Percentiles rank a stretch among this genome's conserved stretches.
Evolutionary conservation across 2,888 invertebrate species (phyloP).

Genomic region (Pelosia muscerda): DNA sequence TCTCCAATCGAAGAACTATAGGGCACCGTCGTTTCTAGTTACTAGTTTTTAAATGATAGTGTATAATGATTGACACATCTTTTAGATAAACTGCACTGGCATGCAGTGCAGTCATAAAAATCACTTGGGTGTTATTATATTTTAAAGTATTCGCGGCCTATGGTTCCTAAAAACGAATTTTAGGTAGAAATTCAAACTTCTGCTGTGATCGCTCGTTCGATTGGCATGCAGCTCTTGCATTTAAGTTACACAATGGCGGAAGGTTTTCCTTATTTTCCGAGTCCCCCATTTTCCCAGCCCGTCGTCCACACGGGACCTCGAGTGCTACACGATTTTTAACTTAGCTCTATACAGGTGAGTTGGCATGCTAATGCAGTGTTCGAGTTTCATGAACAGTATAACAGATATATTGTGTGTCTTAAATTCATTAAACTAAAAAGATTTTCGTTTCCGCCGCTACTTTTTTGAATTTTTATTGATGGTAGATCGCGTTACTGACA

Average conservation of each 20-base stretch:
- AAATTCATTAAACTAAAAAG: conserved; percentile 54
- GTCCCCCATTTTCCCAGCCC: conserved; percentile 62
- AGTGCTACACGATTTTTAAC: conserved; percentile 82
- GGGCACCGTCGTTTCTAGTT: not conserved
- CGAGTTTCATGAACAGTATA: conserved; percentile 53
- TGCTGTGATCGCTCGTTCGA: conserved; percentile 56
- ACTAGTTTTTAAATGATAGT: not conserved
- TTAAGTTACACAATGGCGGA: conserved; percentile 64
- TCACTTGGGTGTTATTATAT: conserved; percentile 45
- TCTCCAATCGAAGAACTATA: too few species aligned
- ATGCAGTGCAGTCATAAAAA: conserved; percentile 56
- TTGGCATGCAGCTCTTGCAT: conserved; percentile 64
- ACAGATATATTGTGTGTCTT: conserved; percentile 40
- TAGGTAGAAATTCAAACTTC: conserved; percentile 55
- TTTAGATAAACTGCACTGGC: conserved; percentile 53
- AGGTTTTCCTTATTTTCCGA: conserved; percentile 70
- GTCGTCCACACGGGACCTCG: conserved; percentile 67
- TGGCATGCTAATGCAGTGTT: conserved; percentile 70
- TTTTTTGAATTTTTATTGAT: conserved; percentile 22
- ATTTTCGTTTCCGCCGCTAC: conserved; percentile 24
- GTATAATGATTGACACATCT: too few species aligned
- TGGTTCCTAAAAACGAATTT: conserved; percentile 45
- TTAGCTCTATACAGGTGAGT: conserved; percentile 73
- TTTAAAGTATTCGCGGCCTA: conserved; percentile 50
- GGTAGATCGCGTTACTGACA: conserved; percentile 5